Base-by-base conservation (phyloP, 2,797 vertebrate genomes). In the Decapterus maruadsi region DNA sequence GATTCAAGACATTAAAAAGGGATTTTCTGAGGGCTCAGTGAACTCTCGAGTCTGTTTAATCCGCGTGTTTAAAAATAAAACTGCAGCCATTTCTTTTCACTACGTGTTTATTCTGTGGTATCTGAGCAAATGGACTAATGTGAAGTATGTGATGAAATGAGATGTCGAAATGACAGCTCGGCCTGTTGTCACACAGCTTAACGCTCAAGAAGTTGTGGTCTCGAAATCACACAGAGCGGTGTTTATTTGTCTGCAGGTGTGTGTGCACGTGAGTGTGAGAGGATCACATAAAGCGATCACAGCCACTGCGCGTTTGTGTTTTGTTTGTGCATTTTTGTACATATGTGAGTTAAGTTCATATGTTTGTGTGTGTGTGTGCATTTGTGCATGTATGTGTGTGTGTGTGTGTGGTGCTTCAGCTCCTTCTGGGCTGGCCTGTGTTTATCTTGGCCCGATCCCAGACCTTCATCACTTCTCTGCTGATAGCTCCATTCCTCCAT, bases 401-500 rank as follows among this genome's bases (percentile, higher is more conserved):
- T 69, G 68, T 34, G 46, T 51, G 20, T 20, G 31, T 43, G 36
- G 65, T 67, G 71, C 79, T 79, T 68, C 76, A 87, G 90, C 89
- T 93, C 92, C 90, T 91, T 92, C 87, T 83, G 80, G 90, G 83
- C 90, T 80, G 75, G 87, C 71, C 71, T 90, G 89, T 95, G 94
- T 95, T 95, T 95, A 94, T 92, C 80, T 96, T 95, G 95, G 95
- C 93, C 68, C 14, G 57, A 73, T 86, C 88, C 90, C 94, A 95
- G 90, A 88, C 89, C 91, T 93, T 94, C 92, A 95, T 95, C 93
- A 93, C 93, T 95, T 88, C 93, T 95, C 90, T 80, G 91, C 92
- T 93, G 92, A 95, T 94, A 95, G 90, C 90, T 93, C 89, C 90
- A 92, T 90, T 90, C 88, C 88, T 92, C 89, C 90, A 90, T 91